A percentile compares a stretch with the other conserved stretches of the same genome.
Conservation (phyloP, 64 coral and sea anemone genomes). For the Astreopora myriophthalma region DNA sequence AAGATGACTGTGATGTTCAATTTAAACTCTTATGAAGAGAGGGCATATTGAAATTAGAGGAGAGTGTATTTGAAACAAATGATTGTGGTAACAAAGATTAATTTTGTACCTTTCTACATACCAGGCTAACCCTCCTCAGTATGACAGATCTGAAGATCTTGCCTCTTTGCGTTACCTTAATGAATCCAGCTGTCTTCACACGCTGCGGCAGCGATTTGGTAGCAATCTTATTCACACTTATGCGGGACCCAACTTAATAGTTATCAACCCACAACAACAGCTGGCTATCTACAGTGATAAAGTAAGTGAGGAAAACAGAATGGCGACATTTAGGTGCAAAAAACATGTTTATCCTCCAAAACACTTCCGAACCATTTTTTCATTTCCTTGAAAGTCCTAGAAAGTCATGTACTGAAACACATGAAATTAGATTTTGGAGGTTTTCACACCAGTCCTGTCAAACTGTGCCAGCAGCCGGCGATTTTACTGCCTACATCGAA, state of each 20-base stretch:
- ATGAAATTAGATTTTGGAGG: too few species aligned
- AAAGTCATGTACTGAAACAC: too few species aligned
- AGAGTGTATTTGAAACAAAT: too few species aligned
- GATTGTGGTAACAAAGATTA: background rate
- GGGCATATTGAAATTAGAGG: too few species aligned
- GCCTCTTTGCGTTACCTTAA: slow-evolving; percentile 94
- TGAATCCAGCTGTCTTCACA: slow-evolving; percentile 96
- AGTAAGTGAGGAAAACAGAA: slow-evolving; percentile 11
- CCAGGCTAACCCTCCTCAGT: slow-evolving; percentile 95
- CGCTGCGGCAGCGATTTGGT: slow-evolving; percentile 92
- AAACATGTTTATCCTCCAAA: background rate
- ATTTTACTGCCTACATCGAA: too few species aligned
- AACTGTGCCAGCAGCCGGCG: too few species aligned
- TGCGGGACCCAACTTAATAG: slow-evolving; percentile 89
- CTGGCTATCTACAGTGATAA: slow-evolving; percentile 92
- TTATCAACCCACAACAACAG: slow-evolving; percentile 84
- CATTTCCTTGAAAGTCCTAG: too few species aligned
- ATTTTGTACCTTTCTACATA: background rate
- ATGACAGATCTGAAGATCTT: slow-evolving; percentile 96
- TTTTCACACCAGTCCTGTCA: too few species aligned
- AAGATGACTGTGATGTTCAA: too few species aligned
- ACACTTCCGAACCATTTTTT: too few species aligned
- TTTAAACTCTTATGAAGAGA: too few species aligned
- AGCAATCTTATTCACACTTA: slow-evolving; percentile 96
- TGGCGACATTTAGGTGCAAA: background rate